A percentile compares a stretch with the other conserved stretches of the same genome.
Conservation (phyloP, 2,888 invertebrate species). For the Ormyrus rosae region DNA sequence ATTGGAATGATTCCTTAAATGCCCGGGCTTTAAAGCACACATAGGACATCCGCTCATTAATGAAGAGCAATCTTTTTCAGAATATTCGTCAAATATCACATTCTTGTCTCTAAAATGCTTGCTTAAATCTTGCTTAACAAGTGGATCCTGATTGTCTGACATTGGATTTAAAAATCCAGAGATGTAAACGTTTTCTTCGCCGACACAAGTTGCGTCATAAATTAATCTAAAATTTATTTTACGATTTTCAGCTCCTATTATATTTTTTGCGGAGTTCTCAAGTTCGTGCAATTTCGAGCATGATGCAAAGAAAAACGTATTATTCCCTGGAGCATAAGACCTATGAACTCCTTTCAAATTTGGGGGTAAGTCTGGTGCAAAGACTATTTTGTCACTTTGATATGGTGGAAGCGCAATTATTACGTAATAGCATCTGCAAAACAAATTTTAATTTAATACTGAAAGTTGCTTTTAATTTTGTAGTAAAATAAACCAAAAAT, state of each 20-base stretch:
- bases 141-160: constrained; percentile 22
- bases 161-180: constrained; percentile 61
- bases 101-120: constrained; percentile 55
- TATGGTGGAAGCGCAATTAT: constrained; percentile 66
- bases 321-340: constrained; percentile 57
- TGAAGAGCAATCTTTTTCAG: constrained; percentile 50
- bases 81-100: constrained; percentile 28
- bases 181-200: constrained; percentile 47
- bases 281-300: constrained; percentile 58
- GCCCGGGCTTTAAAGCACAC: constrained; percentile 62
- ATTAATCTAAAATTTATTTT: constrained; percentile 57
- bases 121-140: constrained; percentile 30
- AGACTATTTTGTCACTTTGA: constrained; percentile 57
- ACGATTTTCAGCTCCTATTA: constrained; percentile 57
- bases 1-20: constrained; percentile 56
- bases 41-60: constrained; percentile 59
- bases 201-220: constrained; percentile 60
- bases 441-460: neutral
- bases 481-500: neutral
- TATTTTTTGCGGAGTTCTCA: constrained; percentile 51
- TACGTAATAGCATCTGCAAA: constrained; percentile 64
- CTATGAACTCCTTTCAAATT: constrained; percentile 49
- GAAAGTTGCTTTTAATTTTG: neutral
- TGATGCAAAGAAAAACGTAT: constrained; percentile 61
- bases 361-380: constrained; percentile 57